Evolutionary conservation across 2,888 invertebrate species (phyloP).

Genomic region (Herminia tarsipennalis): DNA sequence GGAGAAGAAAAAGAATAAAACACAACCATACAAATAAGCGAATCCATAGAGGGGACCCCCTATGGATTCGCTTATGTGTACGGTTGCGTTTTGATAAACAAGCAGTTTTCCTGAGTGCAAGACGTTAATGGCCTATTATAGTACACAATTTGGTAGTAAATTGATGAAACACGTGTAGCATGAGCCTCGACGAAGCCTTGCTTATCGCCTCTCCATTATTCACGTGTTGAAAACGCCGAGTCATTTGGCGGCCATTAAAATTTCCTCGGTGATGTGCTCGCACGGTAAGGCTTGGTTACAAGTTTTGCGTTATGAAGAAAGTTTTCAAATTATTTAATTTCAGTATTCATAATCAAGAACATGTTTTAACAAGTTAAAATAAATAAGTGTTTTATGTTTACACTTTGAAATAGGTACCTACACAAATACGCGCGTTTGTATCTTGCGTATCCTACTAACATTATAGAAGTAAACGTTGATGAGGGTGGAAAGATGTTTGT

Average conservation of each 20-base stretch:
- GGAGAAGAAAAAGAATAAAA: too few relatives aligned
- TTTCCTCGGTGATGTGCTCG: slow-evolving; percentile 46
- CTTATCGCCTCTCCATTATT: slow-evolving; percentile 39
- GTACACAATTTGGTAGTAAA: slow-evolving; percentile 31
- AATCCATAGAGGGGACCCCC: too few relatives aligned
- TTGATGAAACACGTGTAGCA: slow-evolving; percentile 38
- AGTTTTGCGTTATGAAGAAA: slow-evolving; percentile 9
- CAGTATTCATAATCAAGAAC: too few relatives aligned
- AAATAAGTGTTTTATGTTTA: too few relatives aligned
- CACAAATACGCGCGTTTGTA: too few relatives aligned
- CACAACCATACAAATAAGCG: too few relatives aligned
- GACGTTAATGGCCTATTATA: slow-evolving; percentile 42
- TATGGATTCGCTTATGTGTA: too few relatives aligned
- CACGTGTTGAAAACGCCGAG: slow-evolving; percentile 40
- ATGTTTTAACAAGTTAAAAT: too few relatives aligned
- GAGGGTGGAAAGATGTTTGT: too few relatives aligned
- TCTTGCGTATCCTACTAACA: too few relatives aligned
- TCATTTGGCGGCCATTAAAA: slow-evolving; percentile 53
- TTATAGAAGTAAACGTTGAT: too few relatives aligned
- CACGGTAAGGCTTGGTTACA: slow-evolving; percentile 4
- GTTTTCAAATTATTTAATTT: slow-evolving; percentile 10
- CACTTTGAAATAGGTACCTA: too few relatives aligned
- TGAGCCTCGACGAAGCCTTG: slow-evolving; percentile 29
- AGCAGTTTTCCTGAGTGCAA: slow-evolving; percentile 7
- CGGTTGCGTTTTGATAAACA: slow-evolving; percentile 23